Conservation (phyloP, 2,888 invertebrate species). For the Iphiclides podalirius region DNA sequence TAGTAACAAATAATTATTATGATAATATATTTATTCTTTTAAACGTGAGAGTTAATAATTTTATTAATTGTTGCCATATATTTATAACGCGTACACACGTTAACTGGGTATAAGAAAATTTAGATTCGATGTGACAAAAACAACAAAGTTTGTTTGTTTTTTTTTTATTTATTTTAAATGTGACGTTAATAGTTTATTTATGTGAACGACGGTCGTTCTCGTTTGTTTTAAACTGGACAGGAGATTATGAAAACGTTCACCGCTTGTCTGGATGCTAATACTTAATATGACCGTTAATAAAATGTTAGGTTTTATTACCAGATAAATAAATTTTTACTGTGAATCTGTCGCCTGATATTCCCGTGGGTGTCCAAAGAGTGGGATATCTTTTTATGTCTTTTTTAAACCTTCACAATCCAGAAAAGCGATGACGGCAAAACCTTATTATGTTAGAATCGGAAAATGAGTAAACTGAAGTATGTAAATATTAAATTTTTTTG, state of each 20-base stretch:
- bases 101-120: too few relatives aligned
- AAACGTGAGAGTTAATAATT: too few relatives aligned
- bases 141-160: constrained; percentile 29
- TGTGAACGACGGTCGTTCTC: constrained; percentile 27
- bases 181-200: constrained; percentile 57
- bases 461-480: too few relatives aligned
- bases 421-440: too few relatives aligned
- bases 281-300: neutral
- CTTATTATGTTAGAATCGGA: too few relatives aligned
- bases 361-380: neutral
- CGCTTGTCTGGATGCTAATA: neutral
- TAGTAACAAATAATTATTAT: too few relatives aligned
- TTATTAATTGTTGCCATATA: too few relatives aligned
- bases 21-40: too few relatives aligned
- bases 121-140: too few relatives aligned
- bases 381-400: neutral
- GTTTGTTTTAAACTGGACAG: constrained; percentile 37
- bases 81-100: too few relatives aligned
- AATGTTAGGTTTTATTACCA: neutral
- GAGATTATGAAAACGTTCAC: constrained; percentile 35
- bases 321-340: neutral
- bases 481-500: too few relatives aligned
- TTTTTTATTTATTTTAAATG: constrained; percentile 40
- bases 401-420: too few relatives aligned
- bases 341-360: neutral